Evolutionary conservation across 1,140 invertebrate genomes (phyloP), one percentile per base, ranked within the genome.

Genomic region (Dreissena polymorpha): DNA sequence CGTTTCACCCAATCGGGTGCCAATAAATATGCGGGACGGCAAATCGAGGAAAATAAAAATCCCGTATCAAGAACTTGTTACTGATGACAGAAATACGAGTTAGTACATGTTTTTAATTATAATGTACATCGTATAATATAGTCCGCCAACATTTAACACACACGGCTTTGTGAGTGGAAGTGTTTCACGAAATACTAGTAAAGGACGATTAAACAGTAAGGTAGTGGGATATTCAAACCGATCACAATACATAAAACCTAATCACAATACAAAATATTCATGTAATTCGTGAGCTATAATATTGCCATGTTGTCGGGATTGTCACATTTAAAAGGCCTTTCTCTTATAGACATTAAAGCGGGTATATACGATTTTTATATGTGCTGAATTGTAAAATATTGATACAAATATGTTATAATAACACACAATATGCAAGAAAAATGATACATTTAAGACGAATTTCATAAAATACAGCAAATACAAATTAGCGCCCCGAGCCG

Each of bases 81-180:
- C 16, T 76, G 6, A 76, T 83, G 72, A 49, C 67, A 55, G 81
- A 83, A 50, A 55, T 83, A 18, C 75, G 74, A 57, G 81, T 76
- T 70, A 27, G 51, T 60, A 25, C 39, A 57, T 51, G 16, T 60
- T 12, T 72, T 14, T 1, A 51, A 10, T 27, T 27, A 70, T 14
- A 70, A 27, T 29, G n/a, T n/a, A 70, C 7, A 29, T 10, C 29
- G 18, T 69, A 16, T 7, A 69, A 29, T 29, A 18, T 8, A 70
- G 10, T 18, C n/a, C 10, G n/a, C 2, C 18, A 27, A 70, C 23
- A 25, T 70, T 27, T 70, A 70, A 13, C 68, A 70, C 1, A 69
- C n/a, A 18, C n/a, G n/a, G n/a, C n/a, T 18, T 18, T 1, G n/a
- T 69, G 13, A 18, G n/a, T n/a, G n/a, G n/a, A n/a, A n/a, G n/a